Evolutionary conservation across 2,888 invertebrate species (phyloP), one percentile per base, ranked within the genome.

Genomic region (Xestia sexstrigata): DNA sequence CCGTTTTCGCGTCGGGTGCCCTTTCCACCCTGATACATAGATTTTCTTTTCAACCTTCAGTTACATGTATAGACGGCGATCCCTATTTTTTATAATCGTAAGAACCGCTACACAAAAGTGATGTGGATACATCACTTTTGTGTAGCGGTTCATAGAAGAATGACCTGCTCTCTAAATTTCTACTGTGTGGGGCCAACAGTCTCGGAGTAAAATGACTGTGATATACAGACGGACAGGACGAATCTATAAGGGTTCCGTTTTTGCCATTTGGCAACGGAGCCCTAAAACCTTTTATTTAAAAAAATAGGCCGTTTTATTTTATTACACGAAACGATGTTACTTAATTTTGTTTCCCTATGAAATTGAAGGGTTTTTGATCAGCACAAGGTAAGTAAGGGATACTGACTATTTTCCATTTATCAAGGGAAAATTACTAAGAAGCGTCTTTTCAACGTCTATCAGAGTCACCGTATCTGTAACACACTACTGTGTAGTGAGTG

Each of bases 321-420:
- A 58, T 26, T 26, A 58, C 35, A 69, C 20, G 35, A 35, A 70
- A 60, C 60, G 26, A 8, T 39, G 20, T 60, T 60, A 8, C 26
- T 39, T 47, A 17, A 17, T n/a, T 74, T 39, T 45, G n/a, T 42
- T 76, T 30, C 20, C 17, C 9, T 49, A 20, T 11, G 11, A 35
- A 52, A 11, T 42, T 20, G 30, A 42, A n/a, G 4, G 8, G n/a
- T 35, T 42, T 73, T 30, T 30, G 30, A 42, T 42, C 30, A 42
- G n/a, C 4, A n/a, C 42, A 76, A 63, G 60, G 23, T 62, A 49
- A 76, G 42, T 65, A 45, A 63, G 35, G 15, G 11, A 49, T 15
- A 26, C 45, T 35, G 58, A 60, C 30, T 5, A 30, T 17, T 45
- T 47, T 26, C 35, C 13, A 26, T 26, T 58, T n/a, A 45, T 26